Conservation (phyloP, 2,113 vertebrate species). For the Trogon melanurus region DNA sequence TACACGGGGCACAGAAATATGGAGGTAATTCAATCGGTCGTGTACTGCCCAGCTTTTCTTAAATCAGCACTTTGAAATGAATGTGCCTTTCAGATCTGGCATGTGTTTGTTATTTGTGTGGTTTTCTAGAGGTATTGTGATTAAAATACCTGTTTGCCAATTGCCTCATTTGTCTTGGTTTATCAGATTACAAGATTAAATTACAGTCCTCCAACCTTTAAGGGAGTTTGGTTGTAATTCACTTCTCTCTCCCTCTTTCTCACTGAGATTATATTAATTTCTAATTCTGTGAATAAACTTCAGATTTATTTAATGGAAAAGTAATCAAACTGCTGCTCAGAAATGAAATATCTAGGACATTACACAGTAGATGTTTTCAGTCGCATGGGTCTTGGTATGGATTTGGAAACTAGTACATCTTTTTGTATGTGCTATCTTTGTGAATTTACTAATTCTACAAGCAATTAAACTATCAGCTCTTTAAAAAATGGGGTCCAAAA, state of each 20-base stretch:
- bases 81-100: conserved; percentile 54
- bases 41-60: not conserved
- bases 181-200: conserved; percentile 76
- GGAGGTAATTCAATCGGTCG: conserved; percentile 54
- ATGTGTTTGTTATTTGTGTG: conserved; percentile 58
- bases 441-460: not conserved
- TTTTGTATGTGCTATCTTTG: not conserved
- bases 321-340: not conserved
- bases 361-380: not conserved
- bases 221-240: conserved; percentile 15
- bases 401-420: not conserved
- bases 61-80: conserved; percentile 56
- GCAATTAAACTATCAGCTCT: not conserved
- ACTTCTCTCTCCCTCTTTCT: not conserved
- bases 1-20: not conserved
- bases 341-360: not conserved
- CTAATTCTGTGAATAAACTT: conserved; percentile 23
- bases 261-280: conserved; percentile 30
- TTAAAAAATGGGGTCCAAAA: not conserved
- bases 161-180: conserved; percentile 72
- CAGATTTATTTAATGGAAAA: not conserved
- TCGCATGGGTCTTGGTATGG: not conserved
- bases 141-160: conserved; percentile 63
- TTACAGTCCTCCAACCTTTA: conserved; percentile 57
- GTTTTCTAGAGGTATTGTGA: conserved; percentile 57